Base-by-base conservation (phyloP, 1,140 invertebrate species). In the Dolichoris vasculosae region DNA sequence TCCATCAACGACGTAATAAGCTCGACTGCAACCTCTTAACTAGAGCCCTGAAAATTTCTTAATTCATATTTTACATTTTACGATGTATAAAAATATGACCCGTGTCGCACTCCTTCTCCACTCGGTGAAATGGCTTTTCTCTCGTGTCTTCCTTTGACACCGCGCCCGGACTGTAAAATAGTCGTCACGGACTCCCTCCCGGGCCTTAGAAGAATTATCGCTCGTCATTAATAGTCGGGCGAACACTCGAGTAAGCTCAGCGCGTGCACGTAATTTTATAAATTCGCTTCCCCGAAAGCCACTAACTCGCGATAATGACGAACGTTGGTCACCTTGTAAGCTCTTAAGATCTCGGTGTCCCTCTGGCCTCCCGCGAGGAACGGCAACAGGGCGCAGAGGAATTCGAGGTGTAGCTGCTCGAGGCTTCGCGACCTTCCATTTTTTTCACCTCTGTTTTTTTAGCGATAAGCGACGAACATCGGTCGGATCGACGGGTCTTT, bases 381-480 rank as follows among this genome's bases (percentile, higher is more conserved):
- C 7, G 2, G 2, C 51, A 17, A 17, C 51, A 3, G 55, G 26
- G 0, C 17, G 78, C 55, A 17, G 87, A 88, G 89, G 88, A 90
- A 90, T 90, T 89, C 86, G 88, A 88, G 85, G 79, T 51, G 48
- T n/a, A 59, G 69, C 23, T 20, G 51, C 11, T 17, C 15, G 7
- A 17, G 71, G 89, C 87, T 89, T 85, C 89, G 89, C 82, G 87
- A 89, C 86, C 88, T 63, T 64, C 15, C 30, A 46, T 15, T n/a
- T 38, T 17, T 20, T 48, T n/a, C 32, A 43, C 32, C n/a, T 32
- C 76, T 86, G 85, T 88, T 89, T 89, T 88, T 88, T 71, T 59
- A 48, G 85, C 82, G 89, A 90, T 90, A 90, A 89, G 87, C 86
- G 89, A 85, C 73, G 83, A 30, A 84, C 89, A 90, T 90, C 88